Evolutionary conservation across 2,888 invertebrate species (phyloP), one percentile per base, ranked within the genome.

Genomic region (Drosophila lutescens): DNA sequence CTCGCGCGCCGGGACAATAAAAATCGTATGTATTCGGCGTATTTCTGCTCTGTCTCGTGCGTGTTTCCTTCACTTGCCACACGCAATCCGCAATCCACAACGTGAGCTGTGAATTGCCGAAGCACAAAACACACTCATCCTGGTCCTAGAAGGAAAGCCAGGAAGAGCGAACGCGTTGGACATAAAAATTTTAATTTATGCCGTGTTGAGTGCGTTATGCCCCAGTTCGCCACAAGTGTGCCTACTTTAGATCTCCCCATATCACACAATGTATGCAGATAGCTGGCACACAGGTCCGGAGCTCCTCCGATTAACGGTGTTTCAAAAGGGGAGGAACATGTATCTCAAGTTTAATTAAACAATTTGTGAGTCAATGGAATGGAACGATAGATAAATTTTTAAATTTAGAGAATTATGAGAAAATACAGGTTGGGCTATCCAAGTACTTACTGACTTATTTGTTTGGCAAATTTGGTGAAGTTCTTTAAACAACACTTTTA

Each of bases 181-280:
- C 61, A 69, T 57, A 70, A 61, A 75, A 86, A 88, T 84, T 88
- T 88, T 88, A 88, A 83, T 83, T 88, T 86, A 83, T 83, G 74
- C 83, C 81, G 86, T 68, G 86, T 73, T 78, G 83, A 83, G 87
- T 83, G 79, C 79, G 81, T 80, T 86, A 74, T 83, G 88, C 88
- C 76, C 83, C 87, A 88, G 79, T 86, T 83, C 69, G 36, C 61
- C 46, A 23, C 62, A 49, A 84, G 85, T 68, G 80, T 65, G 75
- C 78, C 59, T 59, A 70, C 76, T 77, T 79, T 69, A 74, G 38
- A 82, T 67, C 74, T 58, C 50, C 46, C 51, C 56, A 9, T 69
- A 47, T 68, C 50, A 32, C 50, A 62, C 56, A 73, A 55, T 66
- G 54, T 67, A 54, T 51, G 73, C 44, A 70, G 74, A 70, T 68